Base-by-base conservation (phyloP, 1,140 invertebrate genomes). In the Plectrocnemia conspersa region DNA sequence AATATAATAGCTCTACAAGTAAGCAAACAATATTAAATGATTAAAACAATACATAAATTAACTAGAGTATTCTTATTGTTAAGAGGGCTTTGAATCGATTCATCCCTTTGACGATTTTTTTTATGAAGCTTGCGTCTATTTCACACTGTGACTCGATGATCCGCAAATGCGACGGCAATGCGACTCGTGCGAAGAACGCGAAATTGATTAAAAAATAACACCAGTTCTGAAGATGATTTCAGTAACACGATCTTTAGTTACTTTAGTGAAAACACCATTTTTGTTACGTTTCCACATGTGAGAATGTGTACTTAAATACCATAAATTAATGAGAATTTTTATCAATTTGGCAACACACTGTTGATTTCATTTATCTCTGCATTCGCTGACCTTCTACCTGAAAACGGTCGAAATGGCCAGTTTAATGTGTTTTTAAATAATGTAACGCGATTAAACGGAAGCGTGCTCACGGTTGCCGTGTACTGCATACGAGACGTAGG, bases 381-480 rank as follows among this genome's bases (percentile, higher is more conserved):
- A 61, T 61, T 21, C 52, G 47, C 25, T 61, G 55, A 44, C 59
- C 55, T 16, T 61, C 59, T 9, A 61, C 59, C 59, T 61, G 52
- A 10, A 57, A 49, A 35, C 18, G 4, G 16, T 23, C 38, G 24
- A 25, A n/a, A 27, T 33, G n/a, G n/a, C n/a, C n/a, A 22, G 5
- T 25, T 48, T 36, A 5, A 24, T 48, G 6, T 38, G 6, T 15
- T 11, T 9, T 38, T 38, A 9, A 38, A 9, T 38, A 38, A 9
- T 38, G 36, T 9, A 9, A 15, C 6, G 6, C 7, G 36, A 6
- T 6, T 6, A 16, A 7, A 10, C 6, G 29, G 25, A 24, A 2
- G 7, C 9, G 23, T 3, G 27, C 36, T 58, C 25, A 58, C 59
- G 13, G 55, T 61, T 29, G 59, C 59, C 2, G 59, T 55, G 41